Base-by-base conservation (phyloP, 2,113 vertebrate genomes). In the Castor canadensis region DNA sequence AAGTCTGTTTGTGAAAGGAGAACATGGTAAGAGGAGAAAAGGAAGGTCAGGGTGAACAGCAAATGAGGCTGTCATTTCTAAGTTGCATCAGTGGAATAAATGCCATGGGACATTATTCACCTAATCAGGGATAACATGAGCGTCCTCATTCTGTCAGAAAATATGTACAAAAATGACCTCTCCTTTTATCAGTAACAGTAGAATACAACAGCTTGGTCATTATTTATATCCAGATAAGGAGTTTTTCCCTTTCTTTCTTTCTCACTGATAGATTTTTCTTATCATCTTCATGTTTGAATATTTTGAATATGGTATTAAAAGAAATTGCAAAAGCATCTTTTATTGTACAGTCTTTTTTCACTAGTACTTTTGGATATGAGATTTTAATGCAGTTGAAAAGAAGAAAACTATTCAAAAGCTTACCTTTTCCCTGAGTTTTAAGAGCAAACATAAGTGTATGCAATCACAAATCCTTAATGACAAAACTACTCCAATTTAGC, bases 101-200 rank as follows among this genome's bases (percentile, higher is more conserved):
- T 96, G 97, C 92, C 97, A 97, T 0, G 10, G 52, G 52, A 77
- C 93, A 96, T 98, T 98, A 97, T 96, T 97, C 96, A 98, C 28
- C 93, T 98, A 97, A 98, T 98, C 96, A 97, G 85, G 85, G 90
- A 94, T 96, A 98, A 96, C 72, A 15, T 67, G 94, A 96, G 45
- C 0, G 79, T 97, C 96, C 97, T 96, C 96, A 98, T 98, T 98
- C 97, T 98, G 97, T 97, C 98, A 98, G 92, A 96, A 97, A 95
- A 92, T 45, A 89, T 95, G 87, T 90, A 93, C 58, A 89, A 84
- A 95, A 92, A 93, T 97, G 98, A 97, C 97, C 90, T 98, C 95
- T 97, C 81, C 89, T 97, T 97, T 96, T 95, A 97, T 97, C 91
- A 93, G 87, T 16, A 97, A 75, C 76, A 89, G 91, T 83, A 69